Evolutionary conservation across 2,888 invertebrate genomes (phyloP).

Genomic region (Metopia argyrocephala): DNA sequence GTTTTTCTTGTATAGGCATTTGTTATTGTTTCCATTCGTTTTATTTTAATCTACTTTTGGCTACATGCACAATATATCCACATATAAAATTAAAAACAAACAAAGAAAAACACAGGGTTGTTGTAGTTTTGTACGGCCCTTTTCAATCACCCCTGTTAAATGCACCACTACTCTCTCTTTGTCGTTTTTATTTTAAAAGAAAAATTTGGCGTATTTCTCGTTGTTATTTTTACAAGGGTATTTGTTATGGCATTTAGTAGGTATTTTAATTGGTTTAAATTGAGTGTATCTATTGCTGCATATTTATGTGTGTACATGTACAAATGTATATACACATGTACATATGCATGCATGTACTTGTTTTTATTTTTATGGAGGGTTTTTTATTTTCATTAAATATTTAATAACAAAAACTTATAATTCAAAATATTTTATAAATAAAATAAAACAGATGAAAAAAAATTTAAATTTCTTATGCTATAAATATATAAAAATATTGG

Average conservation of each 20-base stretch:
- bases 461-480: not conserved
- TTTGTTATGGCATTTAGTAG: too few species aligned
- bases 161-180: too few species aligned
- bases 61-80: slow-evolving; percentile 76
- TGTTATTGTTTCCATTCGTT: slow-evolving; percentile 66
- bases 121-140: slow-evolving; percentile 57
- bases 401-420: not conserved
- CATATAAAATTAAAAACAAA: slow-evolving; percentile 74
- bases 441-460: slow-evolving; percentile 8
- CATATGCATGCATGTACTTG: not conserved
- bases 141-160: not conserved
- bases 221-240: too few species aligned
- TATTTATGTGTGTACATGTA: not conserved
- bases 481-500: too few species aligned
- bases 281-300: too few species aligned
- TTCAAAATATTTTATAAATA: slow-evolving; percentile 15
- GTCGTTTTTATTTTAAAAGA: too few species aligned
- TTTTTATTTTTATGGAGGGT: not conserved
- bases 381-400: not conserved
- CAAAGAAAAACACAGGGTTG: slow-evolving; percentile 75
- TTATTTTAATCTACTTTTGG: slow-evolving; percentile 72
- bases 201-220: too few species aligned
- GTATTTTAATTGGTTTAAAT: too few species aligned
- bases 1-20: not conserved
- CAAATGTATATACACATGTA: too few species aligned